phyloP scores from a whole-genome alignment of 2,888 invertebrate species.

The Ferrisia virgata region DNA sequence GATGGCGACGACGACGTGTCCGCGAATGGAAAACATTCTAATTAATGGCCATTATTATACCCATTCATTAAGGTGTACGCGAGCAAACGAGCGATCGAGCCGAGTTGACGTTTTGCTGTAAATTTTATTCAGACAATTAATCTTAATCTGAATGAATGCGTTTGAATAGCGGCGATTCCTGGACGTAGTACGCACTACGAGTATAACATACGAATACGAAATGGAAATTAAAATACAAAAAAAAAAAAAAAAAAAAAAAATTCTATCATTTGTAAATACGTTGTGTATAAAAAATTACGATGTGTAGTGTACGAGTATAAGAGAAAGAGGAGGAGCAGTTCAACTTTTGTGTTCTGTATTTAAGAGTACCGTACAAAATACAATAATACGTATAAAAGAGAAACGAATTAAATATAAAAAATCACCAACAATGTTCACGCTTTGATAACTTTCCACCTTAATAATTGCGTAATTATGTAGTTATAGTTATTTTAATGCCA shows the following conservation, averaged over 20 bases:
- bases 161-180: constrained; percentile 18
- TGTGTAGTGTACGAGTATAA: too few species aligned
- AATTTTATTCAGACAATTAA: constrained; percentile 26
- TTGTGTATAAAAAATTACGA: too few species aligned
- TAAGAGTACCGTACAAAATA: too few species aligned
- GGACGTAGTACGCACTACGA: too few species aligned
- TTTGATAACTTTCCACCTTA: not conserved
- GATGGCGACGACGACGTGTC: constrained; percentile 1
- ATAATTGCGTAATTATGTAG: not conserved
- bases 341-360: too few species aligned
- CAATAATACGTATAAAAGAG: too few species aligned
- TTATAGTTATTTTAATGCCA: too few species aligned
- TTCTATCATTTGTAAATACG: not conserved
- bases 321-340: not conserved
- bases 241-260: too few species aligned
- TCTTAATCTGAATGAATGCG: constrained; percentile 18
- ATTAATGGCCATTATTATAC: constrained; percentile 23
- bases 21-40: constrained; percentile 20
- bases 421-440: not conserved
- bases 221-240: too few species aligned
- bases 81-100: not conserved
- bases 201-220: too few species aligned
- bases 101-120: not conserved
- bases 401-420: not conserved
- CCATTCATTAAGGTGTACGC: constrained; percentile 5